phyloP scores from a whole-genome alignment of 2,888 invertebrate species.

The Coleophora flavipennella region DNA sequence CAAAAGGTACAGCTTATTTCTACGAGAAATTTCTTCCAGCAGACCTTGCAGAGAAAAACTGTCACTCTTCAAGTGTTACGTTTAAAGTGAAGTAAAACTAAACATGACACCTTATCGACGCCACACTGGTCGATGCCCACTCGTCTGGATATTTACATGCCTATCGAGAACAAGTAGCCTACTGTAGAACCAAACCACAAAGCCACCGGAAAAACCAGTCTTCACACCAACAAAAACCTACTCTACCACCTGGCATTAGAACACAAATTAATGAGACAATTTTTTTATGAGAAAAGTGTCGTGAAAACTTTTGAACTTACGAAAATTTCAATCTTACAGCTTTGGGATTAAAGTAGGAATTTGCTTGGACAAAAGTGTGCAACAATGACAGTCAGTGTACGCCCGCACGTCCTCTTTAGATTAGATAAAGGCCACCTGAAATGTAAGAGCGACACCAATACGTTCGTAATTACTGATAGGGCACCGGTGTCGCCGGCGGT shows the following conservation, averaged over 20 bases:
- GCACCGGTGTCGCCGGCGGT: constrained; percentile 25
- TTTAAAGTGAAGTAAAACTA: too few species aligned
- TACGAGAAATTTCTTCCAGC: too few species aligned
- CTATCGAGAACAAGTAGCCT: constrained; percentile 64
- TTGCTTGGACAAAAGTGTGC: constrained; percentile 25
- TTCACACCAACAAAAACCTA: constrained; percentile 21
- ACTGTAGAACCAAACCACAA: constrained; percentile 56
- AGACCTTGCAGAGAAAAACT: too few species aligned
- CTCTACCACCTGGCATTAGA: constrained; percentile 16
- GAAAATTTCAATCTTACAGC: constrained; percentile 5
- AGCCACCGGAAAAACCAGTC: constrained; percentile 53
- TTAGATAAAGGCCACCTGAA: constrained; percentile 67
- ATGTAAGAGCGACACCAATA: constrained; percentile 61
- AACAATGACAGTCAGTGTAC: constrained; percentile 55
- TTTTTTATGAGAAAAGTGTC: constrained; percentile 4
- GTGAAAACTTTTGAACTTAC: not conserved
- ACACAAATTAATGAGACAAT: constrained; percentile 13
- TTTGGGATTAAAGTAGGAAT: constrained; percentile 17
- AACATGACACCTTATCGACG: not conserved
- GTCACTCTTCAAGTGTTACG: too few species aligned
- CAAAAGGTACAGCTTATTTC: too few species aligned
- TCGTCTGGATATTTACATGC: constrained; percentile 66
- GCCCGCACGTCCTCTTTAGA: constrained; percentile 72
- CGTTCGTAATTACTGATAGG: constrained; percentile 49
- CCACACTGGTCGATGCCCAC: constrained; percentile 59